phyloP scores from a whole-genome alignment of 53 echinoderm and acorn worm genomes.

The Temnopleurus reevesii region DNA sequence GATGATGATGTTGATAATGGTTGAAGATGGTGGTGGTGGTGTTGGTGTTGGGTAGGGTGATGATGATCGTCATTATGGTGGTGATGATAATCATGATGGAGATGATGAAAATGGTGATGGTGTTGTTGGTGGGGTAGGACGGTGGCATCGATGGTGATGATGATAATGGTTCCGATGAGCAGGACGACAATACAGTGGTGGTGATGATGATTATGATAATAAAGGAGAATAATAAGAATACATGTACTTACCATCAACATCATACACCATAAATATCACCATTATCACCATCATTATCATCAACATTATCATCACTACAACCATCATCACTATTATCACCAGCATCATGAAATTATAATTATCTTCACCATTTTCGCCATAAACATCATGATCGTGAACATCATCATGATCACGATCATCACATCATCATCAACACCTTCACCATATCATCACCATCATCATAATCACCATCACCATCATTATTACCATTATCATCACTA shows the following conservation, averaged over 20 bases:
- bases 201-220: not conserved
- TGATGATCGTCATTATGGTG: too few species aligned
- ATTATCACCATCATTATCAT: constrained; percentile 26
- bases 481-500: not conserved
- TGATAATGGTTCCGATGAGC: too few species aligned
- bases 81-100: too few species aligned
- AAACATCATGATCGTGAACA: not conserved
- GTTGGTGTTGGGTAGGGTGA: too few species aligned
- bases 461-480: not conserved
- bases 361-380: not conserved
- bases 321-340: not conserved
- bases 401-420: not conserved
- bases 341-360: not conserved
- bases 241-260: not conserved
- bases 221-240: not conserved
- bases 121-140: too few species aligned
- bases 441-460: not conserved
- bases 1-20: not conserved
- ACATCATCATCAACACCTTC: too few species aligned
- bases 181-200: not conserved
- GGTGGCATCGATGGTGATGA: too few species aligned
- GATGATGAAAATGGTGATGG: too few species aligned
- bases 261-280: not conserved
- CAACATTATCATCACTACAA: constrained; percentile 18
- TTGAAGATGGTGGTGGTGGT: not conserved